Base-by-base conservation (phyloP, 2,888 invertebrate species). In the Dynastes hyllus region DNA sequence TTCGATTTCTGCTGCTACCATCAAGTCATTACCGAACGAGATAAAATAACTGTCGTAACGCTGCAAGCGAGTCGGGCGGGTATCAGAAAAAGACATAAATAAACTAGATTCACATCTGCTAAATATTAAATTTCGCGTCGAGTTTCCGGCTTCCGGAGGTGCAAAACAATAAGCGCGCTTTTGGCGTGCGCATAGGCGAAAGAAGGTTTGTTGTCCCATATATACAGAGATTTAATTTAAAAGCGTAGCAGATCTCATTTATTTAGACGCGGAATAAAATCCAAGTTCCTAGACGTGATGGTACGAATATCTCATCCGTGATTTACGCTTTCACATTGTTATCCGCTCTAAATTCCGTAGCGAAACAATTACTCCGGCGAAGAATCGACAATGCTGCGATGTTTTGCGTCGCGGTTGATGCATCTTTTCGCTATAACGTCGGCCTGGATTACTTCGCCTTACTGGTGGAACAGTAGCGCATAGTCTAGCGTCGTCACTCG, bases 301-400 rank as follows among this genome's bases (percentile, higher is more conserved):
- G 29, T 29, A 32, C 27, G 63, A 51, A 69, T 29, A 69, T 69
- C 51, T 69, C 69, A 37, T 40, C 40, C 73, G 40, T 16, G 73
- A 73, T 55, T 73, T 73, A 73, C 58, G 58, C 55, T 73, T 58
- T 40, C 11, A 40, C 73, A 58, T 58, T 58, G 32, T 40, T 40
- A 73, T 40, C 40, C 58, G 37, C n/a, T 58, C 73, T 73, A 73
- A 58, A 73, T 73, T 58, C 37, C 58, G 50, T 40, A 73, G 40
- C 58, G n/a, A 40, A 37, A 73, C 73, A 58, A 73, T 73, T 73
- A 73, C 40, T 45, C 45, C 22, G 9, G 16, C 22, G 9, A 67
- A 67, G 50, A 22, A 45, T 50, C 67, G 50, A 22, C 45, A 45
- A 67, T 32, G 16, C 9, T 2, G 61, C 27, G 9, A 61, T 29